Conservation (phyloP, 1,140 invertebrate species). For the Diorhabda carinulata region DNA sequence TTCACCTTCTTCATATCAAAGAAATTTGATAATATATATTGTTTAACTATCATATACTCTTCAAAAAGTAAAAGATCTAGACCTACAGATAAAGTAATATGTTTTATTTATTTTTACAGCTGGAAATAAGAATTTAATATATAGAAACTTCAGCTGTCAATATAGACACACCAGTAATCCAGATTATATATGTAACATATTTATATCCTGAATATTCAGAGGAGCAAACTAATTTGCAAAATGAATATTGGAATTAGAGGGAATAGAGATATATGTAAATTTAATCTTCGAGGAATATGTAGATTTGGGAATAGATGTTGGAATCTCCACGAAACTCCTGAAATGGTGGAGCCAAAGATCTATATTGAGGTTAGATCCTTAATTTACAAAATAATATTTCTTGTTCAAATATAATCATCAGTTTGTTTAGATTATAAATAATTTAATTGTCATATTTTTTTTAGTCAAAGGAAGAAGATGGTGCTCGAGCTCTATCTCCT, state of each 20-base stretch:
- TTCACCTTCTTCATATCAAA: too few species aligned
- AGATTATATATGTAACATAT: too few species aligned
- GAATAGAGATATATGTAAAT: conserved; percentile 17
- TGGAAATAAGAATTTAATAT: too few species aligned
- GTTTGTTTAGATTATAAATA: not conserved
- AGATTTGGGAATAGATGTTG: conserved; percentile 26
- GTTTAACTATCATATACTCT: too few species aligned
- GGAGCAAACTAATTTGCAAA: not conserved
- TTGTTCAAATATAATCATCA: not conserved
- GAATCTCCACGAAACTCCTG: conserved; percentile 19
- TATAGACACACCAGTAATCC: too few species aligned
- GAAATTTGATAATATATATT: too few species aligned
- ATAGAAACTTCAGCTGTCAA: too few species aligned
- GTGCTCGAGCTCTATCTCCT: conserved; percentile 6
- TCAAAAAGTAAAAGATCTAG: too few species aligned
- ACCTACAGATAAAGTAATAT: too few species aligned
- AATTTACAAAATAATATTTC: not conserved
- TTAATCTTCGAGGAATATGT: conserved; percentile 23
- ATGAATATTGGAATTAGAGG: conserved; percentile 13
- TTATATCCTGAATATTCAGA: too few species aligned
- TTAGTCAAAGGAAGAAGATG: conserved; percentile 6
- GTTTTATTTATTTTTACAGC: too few species aligned
- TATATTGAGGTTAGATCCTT: not conserved
- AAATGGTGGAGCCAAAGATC: not conserved
- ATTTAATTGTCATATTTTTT: not conserved